A percentile compares a stretch with the other conserved stretches of the same genome.
Conservation (phyloP, 2,888 invertebrate genomes). For the Lasius fuliginosus region DNA sequence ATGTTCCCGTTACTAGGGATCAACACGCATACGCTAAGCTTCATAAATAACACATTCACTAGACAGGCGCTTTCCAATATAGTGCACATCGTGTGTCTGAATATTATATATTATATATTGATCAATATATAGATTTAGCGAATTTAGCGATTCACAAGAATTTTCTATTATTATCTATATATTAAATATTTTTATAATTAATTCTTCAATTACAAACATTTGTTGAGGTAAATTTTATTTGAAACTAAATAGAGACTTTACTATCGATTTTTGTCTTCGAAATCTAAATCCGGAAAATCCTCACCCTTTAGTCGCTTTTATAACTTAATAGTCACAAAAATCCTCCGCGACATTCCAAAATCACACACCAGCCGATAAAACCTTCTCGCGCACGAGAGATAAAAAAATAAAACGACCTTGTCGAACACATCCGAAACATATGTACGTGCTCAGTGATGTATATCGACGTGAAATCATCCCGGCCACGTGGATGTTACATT, state of each 20-base stretch:
- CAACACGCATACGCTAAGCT: neutral
- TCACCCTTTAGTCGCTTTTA: neutral
- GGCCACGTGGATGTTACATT: neutral
- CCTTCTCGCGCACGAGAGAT: neutral
- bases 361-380: neutral
- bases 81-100: neutral
- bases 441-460: slow-evolving; percentile 1
- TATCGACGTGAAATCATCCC: neutral
- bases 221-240: neutral
- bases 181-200: neutral
- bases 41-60: neutral
- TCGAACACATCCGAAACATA: neutral
- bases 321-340: neutral
- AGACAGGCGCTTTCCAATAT: neutral
- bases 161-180: neutral
- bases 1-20: neutral
- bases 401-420: neutral
- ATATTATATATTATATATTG: neutral
- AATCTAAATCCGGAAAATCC: neutral
- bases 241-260: neutral
- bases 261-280: neutral
- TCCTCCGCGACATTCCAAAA: neutral
- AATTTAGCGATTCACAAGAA: neutral
- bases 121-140: neutral
- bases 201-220: neutral